Evolutionary conservation across 2,888 invertebrate species (phyloP).

Genomic region (Aleiodes leptofemur): DNA sequence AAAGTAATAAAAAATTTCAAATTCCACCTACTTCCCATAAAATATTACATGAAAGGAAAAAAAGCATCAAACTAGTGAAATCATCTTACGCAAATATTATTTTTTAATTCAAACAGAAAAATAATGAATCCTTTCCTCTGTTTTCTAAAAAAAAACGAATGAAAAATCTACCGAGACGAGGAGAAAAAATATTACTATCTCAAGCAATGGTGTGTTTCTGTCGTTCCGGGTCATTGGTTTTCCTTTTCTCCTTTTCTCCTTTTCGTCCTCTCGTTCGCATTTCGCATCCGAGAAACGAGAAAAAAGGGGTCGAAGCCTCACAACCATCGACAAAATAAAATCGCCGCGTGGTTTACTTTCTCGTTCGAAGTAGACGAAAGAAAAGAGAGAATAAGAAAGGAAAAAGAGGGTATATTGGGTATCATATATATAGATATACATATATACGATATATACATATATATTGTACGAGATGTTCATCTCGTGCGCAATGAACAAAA

Average conservation of each 20-base stretch:
- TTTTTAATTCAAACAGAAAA: neutral
- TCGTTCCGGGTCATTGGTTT: conserved; percentile 36
- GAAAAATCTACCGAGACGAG: conserved; percentile 18
- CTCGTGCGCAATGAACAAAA: neutral
- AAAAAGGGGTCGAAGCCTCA: conserved; percentile 26
- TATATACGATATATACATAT: too few relatives aligned
- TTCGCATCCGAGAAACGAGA: neutral
- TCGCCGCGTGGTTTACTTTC: conserved; percentile 21
- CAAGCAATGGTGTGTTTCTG: conserved; percentile 7
- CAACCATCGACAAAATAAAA: conserved; percentile 29
- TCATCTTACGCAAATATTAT: too few relatives aligned
- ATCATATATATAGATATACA: too few relatives aligned
- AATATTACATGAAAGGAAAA: conserved; percentile 11
- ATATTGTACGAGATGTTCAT: neutral
- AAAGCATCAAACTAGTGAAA: neutral
- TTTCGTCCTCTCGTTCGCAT: neutral
- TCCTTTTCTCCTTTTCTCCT: neutral
- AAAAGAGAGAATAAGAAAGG: neutral
- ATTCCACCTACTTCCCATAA: neutral
- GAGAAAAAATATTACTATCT: conserved; percentile 4
- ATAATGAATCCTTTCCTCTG: neutral
- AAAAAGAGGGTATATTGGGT: neutral
- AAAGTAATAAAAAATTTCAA: neutral
- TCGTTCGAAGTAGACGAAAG: neutral
- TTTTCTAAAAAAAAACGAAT: neutral